These are phyloP conservation scores for Pangasianodon gigas DNA, from an alignment of 2,113 vertebrate genomes.

Conservation along the genomic window DNA sequence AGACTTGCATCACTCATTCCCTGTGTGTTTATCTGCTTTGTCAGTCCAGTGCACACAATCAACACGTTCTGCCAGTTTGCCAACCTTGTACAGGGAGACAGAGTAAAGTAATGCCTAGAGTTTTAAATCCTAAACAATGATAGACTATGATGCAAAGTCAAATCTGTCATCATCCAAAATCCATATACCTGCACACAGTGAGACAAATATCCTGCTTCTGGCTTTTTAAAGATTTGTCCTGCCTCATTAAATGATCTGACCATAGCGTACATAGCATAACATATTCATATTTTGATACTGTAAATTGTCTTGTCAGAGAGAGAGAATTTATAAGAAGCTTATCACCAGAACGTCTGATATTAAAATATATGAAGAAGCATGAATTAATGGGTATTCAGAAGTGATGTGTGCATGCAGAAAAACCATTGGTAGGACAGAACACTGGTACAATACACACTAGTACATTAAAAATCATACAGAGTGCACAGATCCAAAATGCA, in stretches of 20 bases:
- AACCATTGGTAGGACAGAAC: neutral
- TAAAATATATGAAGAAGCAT: too few relatives aligned
- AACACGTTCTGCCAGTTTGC: neutral
- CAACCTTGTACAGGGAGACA: neutral
- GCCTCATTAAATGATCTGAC: neutral
- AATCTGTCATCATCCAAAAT: neutral
- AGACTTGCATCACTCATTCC: slow-evolving; percentile 8
- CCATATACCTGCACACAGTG: neutral
- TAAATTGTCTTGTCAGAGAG: neutral
- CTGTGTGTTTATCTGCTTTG: neutral
- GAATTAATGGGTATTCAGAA: neutral
- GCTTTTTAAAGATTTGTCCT: neutral
- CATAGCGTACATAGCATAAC: too few relatives aligned
- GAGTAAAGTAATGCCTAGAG: neutral
- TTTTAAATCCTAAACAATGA: neutral
- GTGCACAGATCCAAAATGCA: neutral
- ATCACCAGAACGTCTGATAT: neutral
- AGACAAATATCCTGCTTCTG: neutral
- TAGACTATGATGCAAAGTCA: neutral
- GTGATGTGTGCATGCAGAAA: neutral
- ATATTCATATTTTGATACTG: neutral
- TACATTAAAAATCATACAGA: neutral
- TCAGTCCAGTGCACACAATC: slow-evolving; percentile 2
- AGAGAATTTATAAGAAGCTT: neutral
- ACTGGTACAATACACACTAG: neutral